Percentiles rank a stretch among this genome's conserved stretches.
phyloP scores from a whole-genome alignment of 2,113 vertebrate species.

The Alethe castanea region DNA sequence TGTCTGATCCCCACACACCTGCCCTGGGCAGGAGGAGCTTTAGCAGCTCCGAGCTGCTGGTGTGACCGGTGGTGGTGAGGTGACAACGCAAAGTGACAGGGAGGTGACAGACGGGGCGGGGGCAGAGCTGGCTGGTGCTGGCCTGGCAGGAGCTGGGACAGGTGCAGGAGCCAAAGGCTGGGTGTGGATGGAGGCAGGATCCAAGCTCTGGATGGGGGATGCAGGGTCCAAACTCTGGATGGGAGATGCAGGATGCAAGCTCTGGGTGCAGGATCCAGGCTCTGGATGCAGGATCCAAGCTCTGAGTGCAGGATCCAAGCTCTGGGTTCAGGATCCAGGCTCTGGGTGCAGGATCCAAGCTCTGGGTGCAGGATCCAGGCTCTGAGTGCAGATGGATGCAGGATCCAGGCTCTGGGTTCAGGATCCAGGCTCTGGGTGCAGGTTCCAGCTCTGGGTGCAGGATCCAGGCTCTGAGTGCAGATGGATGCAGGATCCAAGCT shows the following conservation, averaged over 20 bases:
- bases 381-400: neutral
- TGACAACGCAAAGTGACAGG: neutral
- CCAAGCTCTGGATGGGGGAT: neutral
- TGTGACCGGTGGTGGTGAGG: neutral
- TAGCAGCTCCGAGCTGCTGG: neutral
- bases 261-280: too few relatives aligned
- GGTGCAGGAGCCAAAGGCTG: fast-evolving
- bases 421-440: fast-evolving
- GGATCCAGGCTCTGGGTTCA: neutral
- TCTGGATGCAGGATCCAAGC: too few relatives aligned
- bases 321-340: too few relatives aligned
- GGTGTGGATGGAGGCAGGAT: neutral
- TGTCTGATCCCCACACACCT: neutral
- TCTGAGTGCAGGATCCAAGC: too few relatives aligned
- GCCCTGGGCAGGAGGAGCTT: neutral
- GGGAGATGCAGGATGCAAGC: neutral
- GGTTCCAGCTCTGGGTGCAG: neutral
- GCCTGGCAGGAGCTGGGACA: neutral
- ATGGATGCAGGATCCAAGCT: neutral
- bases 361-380: neutral
- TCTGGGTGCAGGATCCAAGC: neutral
- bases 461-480: neutral
- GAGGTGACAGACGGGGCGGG: neutral
- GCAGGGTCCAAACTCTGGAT: neutral
- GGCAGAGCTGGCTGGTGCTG: neutral